These are phyloP conservation scores for Acrobasis consociella DNA, from an alignment of 2,888 invertebrate species.

Conservation along the genomic window DNA sequence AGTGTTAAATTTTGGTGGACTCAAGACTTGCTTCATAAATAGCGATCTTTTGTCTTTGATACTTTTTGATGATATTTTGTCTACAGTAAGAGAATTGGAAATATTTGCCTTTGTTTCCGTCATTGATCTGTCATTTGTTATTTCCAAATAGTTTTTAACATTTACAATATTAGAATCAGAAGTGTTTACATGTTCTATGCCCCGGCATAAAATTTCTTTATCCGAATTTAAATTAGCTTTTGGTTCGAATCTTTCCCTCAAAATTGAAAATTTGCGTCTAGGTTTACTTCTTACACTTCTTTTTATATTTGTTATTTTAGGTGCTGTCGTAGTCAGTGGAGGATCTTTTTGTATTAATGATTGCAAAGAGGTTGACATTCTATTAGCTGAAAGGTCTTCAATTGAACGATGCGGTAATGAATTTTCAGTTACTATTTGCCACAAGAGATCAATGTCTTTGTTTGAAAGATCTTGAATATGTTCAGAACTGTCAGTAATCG, in stretches of 20 bases:
- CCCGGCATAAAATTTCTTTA: slow-evolving; percentile 72
- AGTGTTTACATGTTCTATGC: slow-evolving; percentile 56
- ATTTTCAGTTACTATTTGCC: slow-evolving; percentile 74
- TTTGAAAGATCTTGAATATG: slow-evolving; percentile 64
- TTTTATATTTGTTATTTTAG: slow-evolving; percentile 66
- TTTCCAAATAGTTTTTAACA: slow-evolving; percentile 52
- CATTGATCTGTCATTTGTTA: slow-evolving; percentile 34
- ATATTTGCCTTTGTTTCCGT: slow-evolving; percentile 42
- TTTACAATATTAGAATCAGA: slow-evolving; percentile 52
- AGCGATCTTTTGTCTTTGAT: slow-evolving; percentile 79
- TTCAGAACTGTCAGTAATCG: slow-evolving; percentile 53
- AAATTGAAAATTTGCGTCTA: slow-evolving; percentile 81
- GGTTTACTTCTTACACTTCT: slow-evolving; percentile 70
- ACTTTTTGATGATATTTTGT: slow-evolving; percentile 48
- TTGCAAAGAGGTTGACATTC: slow-evolving; percentile 71
- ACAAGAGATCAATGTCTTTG: slow-evolving; percentile 71
- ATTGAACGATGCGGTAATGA: slow-evolving; percentile 52
- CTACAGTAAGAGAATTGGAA: slow-evolving; percentile 34
- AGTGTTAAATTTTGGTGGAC: slow-evolving; percentile 81
- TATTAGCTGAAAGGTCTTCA: slow-evolving; percentile 63
- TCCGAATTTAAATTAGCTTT: slow-evolving; percentile 68
- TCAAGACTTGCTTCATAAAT: slow-evolving; percentile 83
- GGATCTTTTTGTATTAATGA: slow-evolving; percentile 72
- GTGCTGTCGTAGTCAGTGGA: slow-evolving; percentile 43
- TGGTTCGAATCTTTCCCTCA: slow-evolving; percentile 83